phyloP scores from a whole-genome alignment of 2,888 invertebrate species.

The Myathropa florea region DNA sequence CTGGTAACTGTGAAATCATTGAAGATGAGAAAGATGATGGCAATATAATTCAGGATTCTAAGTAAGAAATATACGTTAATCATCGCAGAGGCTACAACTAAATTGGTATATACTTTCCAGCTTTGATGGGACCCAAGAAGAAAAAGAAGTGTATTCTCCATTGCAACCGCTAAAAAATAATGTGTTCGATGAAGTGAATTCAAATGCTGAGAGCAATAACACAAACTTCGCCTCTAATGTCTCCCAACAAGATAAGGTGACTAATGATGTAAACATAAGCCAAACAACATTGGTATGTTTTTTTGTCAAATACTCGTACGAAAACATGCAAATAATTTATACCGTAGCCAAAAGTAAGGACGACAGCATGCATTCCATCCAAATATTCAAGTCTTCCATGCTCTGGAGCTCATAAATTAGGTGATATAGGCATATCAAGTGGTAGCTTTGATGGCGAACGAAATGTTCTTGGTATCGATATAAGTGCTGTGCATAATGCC shows the following conservation, averaged over 20 bases:
- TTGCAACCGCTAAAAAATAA: slow-evolving; percentile 2
- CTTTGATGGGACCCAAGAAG: not conserved
- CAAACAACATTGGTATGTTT: slow-evolving; percentile 73
- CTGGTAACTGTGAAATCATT: slow-evolving; percentile 48
- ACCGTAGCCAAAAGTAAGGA: slow-evolving; percentile 79
- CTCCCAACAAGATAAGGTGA: slow-evolving; percentile 40
- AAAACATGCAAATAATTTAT: slow-evolving; percentile 58
- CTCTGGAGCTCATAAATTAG: slow-evolving; percentile 75
- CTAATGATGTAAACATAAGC: slow-evolving; percentile 70
- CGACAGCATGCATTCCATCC: slow-evolving; percentile 77
- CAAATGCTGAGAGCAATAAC: slow-evolving; percentile 7
- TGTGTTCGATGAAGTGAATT: slow-evolving; percentile 1
- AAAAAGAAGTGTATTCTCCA: not conserved
- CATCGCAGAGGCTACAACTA: not conserved
- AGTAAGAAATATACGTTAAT: not conserved
- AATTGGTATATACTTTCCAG: not conserved
- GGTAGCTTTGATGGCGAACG: slow-evolving; percentile 79
- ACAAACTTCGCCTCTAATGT: not conserved
- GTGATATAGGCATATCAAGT: slow-evolving; percentile 59
- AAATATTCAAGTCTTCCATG: slow-evolving; percentile 81
- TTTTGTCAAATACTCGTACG: not conserved
- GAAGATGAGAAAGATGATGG: slow-evolving; percentile 38
- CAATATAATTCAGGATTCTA: not conserved
- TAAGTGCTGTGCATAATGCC: slow-evolving; percentile 81
- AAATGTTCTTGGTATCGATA: slow-evolving; percentile 80